These are phyloP conservation scores for Zaprionus vittiger DNA, from an alignment of 1,140 invertebrate genomes.

Conservation along the genomic window DNA sequence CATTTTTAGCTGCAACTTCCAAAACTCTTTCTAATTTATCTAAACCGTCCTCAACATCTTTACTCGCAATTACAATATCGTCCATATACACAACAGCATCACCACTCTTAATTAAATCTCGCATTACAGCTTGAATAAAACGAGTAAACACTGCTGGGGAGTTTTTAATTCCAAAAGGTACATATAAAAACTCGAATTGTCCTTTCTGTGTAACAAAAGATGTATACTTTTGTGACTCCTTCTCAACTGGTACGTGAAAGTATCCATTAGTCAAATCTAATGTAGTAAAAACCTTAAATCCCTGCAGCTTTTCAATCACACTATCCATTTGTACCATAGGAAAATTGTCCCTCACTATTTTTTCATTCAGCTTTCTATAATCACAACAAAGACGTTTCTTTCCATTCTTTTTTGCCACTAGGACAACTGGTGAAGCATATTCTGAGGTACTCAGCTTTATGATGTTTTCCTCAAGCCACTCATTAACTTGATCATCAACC, in stretches of 20 bases:
- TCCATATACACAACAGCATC: slow-evolving; percentile 17
- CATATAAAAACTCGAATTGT: slow-evolving; percentile 31
- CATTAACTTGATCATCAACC: neutral
- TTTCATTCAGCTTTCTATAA: neutral
- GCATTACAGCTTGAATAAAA: slow-evolving; percentile 68
- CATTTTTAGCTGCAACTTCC: neutral
- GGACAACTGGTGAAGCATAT: slow-evolving; percentile 8
- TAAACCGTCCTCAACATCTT: slow-evolving; percentile 16
- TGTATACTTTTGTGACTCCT: slow-evolving; percentile 62
- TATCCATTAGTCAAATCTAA: slow-evolving; percentile 85
- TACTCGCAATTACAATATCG: slow-evolving; percentile 27
- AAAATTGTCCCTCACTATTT: neutral
- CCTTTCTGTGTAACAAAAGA: slow-evolving; percentile 51
- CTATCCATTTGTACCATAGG: neutral
- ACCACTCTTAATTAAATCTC: slow-evolving; percentile 8
- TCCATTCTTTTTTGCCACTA: neutral
- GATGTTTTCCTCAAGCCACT: slow-evolving; percentile 55
- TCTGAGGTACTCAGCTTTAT: neutral
- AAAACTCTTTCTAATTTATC: slow-evolving; percentile 16
- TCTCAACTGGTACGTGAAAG: slow-evolving; percentile 75
- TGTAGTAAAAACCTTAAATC: slow-evolving; percentile 77
- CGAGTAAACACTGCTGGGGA: slow-evolving; percentile 53
- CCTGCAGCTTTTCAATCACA: slow-evolving; percentile 9
- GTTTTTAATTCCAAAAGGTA: slow-evolving; percentile 38
- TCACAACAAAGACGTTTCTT: slow-evolving; percentile 1